Evolutionary conservation across 1,140 invertebrate genomes (phyloP).

Genomic region (Zophobas morio): DNA sequence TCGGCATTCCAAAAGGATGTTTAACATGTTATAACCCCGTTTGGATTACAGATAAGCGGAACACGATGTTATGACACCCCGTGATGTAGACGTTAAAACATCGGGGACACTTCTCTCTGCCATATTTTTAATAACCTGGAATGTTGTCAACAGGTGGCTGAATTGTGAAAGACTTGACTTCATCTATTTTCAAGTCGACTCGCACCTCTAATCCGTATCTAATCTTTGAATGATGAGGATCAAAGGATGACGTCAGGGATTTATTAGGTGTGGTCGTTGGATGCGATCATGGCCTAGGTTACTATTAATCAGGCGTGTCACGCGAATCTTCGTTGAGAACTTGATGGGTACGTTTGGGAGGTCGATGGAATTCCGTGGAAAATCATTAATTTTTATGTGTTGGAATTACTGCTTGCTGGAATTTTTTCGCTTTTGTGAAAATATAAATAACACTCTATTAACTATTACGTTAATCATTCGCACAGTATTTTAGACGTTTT

Average conservation of each 20-base stretch:
- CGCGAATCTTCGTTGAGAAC: slow-evolving; percentile 4
- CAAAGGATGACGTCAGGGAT: slow-evolving; percentile 17
- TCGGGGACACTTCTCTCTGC: slow-evolving; percentile 25
- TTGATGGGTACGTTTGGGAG: not conserved
- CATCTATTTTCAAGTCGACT: slow-evolving; percentile 13
- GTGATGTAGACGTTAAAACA: slow-evolving; percentile 41
- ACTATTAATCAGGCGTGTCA: slow-evolving; percentile 36
- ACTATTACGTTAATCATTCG: no score
- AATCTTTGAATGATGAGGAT: slow-evolving; percentile 33
- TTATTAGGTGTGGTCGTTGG: slow-evolving; percentile 16
- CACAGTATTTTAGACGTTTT: no score
- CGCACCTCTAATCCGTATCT: slow-evolving; percentile 32
- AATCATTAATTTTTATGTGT: slow-evolving; percentile 19
- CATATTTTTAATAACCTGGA: slow-evolving; percentile 6
- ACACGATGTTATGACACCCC: slow-evolving; percentile 39
- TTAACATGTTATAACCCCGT: slow-evolving; percentile 34
- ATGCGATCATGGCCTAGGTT: slow-evolving; percentile 27
- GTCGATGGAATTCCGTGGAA: slow-evolving; percentile 6
- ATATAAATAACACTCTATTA: no score
- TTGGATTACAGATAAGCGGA: slow-evolving; percentile 24
- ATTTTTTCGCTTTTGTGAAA: no score
- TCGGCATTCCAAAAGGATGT: slow-evolving; percentile 11
- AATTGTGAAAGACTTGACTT: not conserved
- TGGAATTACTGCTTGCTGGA: not conserved
- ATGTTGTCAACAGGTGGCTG: slow-evolving; percentile 37